These are phyloP conservation scores for Macaca mulatta DNA, from an alignment of 2,113 vertebrate species.

Conservation along the genomic window DNA sequence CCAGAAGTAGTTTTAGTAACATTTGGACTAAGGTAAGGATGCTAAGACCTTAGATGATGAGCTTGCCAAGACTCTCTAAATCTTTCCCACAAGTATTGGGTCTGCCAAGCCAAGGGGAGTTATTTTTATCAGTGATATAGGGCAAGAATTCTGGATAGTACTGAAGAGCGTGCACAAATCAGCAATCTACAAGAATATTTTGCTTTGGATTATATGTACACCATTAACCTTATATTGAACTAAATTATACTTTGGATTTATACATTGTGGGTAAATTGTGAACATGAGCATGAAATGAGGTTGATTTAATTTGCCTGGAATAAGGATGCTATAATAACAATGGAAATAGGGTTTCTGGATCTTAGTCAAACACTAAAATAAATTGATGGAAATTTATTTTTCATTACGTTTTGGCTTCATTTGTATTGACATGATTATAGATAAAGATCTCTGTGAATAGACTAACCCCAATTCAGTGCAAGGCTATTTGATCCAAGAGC, in stretches of 20 bases:
- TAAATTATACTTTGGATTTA: slow-evolving; percentile 44
- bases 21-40: background rate
- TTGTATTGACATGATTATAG: slow-evolving; percentile 54
- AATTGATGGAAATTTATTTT: slow-evolving; percentile 66
- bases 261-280: background rate
- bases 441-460: slow-evolving; percentile 44
- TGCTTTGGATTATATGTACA: background rate
- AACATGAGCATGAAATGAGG: slow-evolving; percentile 20
- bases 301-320: slow-evolving; percentile 59
- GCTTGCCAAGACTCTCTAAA: background rate
- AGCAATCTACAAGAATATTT: background rate
- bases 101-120: background rate
- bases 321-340: slow-evolving; percentile 46
- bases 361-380: slow-evolving; percentile 55
- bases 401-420: slow-evolving; percentile 62
- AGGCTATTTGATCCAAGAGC: background rate
- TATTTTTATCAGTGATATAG: background rate
- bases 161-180: background rate
- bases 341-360: slow-evolving; percentile 37
- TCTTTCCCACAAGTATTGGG: background rate
- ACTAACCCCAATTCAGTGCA: slow-evolving; percentile 24
- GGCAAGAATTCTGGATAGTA: background rate
- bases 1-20: background rate
- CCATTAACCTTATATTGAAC: background rate
- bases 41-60: background rate